Base-by-base conservation (phyloP, 2,888 invertebrate genomes). In the Dysmachus trigonus region DNA sequence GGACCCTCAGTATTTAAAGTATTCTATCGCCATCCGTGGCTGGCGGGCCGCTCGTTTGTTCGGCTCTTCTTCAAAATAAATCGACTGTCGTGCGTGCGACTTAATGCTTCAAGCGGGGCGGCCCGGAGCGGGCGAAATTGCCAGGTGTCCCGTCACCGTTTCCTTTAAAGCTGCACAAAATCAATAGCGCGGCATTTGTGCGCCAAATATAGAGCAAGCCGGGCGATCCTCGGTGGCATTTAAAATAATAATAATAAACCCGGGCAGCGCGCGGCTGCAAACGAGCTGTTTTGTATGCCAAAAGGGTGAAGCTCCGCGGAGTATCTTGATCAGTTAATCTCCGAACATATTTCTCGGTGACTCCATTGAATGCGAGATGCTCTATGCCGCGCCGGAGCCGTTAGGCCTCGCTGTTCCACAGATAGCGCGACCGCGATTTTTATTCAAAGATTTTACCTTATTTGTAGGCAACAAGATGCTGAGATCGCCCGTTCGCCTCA, bases 241-340 rank as follows among this genome's bases (percentile, higher is more conserved):
- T 35, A 71, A 62, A 82, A 79, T 79, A 41, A 79, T 79, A 41
- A 79, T 31, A 35, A 41, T 33, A 82, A 41, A 38, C 30, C 47
- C n/a, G 22, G 27, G 30, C 27, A 53, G 15, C 27, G 15, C 27
- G 30, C 18, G 71, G 15, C 7, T 31, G 31, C 31, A 71, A 71
- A 82, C 38, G 47, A 51, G 79, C 47, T 79, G 47, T 8, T 79
- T 82, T 38, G 38, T 62, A 53, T 62, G 82, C 31, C 62, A 83
- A 41, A 71, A 38, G 53, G 71, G 41, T 72, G 41, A 84, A 83
- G 53, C 31, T 84, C 71, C 22, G 38, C 15, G 18, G 30, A n/a
- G 83, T 72, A 84, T 84, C 84, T 84, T 84, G 84, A 84, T 84
- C 84, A 84, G 73, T 73, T 84, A 84, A 84, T 84, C 84, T 84